Evolutionary conservation across 2,113 vertebrate genomes (phyloP).

Genomic region (Clarias magur): DNA sequence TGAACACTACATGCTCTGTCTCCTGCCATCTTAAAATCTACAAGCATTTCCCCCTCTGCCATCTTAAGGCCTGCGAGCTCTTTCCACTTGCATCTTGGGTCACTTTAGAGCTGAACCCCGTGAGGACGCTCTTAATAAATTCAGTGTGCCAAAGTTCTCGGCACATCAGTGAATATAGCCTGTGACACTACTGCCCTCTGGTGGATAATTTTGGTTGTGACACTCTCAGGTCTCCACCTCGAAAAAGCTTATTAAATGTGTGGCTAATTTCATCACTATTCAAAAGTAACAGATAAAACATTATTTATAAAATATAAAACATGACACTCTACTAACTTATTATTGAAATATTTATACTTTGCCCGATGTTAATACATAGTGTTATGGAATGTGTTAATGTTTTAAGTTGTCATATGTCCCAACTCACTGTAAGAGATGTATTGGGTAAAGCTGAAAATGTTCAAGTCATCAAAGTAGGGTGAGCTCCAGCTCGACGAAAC

Average conservation of each 20-base stretch:
- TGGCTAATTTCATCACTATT: not conserved
- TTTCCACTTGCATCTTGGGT: not conserved
- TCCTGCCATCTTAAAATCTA: not conserved
- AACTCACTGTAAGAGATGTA: too few species aligned
- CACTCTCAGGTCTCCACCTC: not conserved
- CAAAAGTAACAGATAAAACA: not conserved
- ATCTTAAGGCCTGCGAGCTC: not conserved
- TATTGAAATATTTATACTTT: not conserved
- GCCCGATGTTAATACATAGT: not conserved
- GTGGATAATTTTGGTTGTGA: not conserved
- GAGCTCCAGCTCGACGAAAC: too few species aligned
- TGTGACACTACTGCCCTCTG: slow-evolving; percentile 2
- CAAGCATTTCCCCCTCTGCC: not conserved
- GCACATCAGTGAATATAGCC: not conserved
- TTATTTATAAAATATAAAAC: not conserved
- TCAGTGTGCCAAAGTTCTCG: not conserved
- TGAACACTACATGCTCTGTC: too few species aligned
- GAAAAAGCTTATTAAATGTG: not conserved
- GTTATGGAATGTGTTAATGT: too few species aligned
- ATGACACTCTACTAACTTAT: not conserved
- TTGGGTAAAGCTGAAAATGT: too few species aligned
- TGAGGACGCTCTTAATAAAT: not conserved
- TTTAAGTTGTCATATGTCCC: too few species aligned
- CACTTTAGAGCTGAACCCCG: not conserved
- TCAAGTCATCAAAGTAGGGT: too few species aligned